A percentile compares a stretch with the other conserved stretches of the same genome.
Conservation (phyloP, 2,888 invertebrate species). For the Gymnosoma rotundatum region DNA sequence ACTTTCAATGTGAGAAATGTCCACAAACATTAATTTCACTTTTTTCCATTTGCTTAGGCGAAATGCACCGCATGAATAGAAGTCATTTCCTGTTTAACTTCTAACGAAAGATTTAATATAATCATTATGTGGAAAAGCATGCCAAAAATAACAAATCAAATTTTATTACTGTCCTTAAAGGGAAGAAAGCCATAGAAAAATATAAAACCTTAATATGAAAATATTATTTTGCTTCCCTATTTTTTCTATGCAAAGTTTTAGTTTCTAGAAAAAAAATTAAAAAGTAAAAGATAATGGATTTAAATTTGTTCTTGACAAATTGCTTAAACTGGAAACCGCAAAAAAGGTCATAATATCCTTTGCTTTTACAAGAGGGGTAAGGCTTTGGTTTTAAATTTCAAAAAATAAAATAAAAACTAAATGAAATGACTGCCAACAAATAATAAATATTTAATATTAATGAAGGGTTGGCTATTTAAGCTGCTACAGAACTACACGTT, state of each 20-base stretch:
- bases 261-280: constrained; percentile 43
- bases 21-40: no score
- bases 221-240: neutral
- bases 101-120: no score
- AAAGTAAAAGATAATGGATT: constrained; percentile 3
- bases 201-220: neutral
- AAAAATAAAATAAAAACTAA: neutral
- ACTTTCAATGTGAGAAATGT: no score
- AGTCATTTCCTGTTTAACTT: no score
- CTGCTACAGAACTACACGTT: constrained; percentile 21
- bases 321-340: constrained; percentile 54
- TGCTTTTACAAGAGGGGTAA: constrained; percentile 22
- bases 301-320: constrained; percentile 36
- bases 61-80: no score
- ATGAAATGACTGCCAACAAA: neutral
- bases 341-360: constrained; percentile 19
- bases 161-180: neutral
- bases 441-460: constrained; percentile 20
- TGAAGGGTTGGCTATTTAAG: constrained; percentile 11
- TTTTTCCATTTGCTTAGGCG: no score
- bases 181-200: no score
- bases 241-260: constrained; percentile 31
- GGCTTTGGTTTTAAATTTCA: constrained; percentile 20
- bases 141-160: constrained; percentile 10
- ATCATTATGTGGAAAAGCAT: neutral